Base-by-base conservation (phyloP, 2,113 vertebrate species). In the Herpetotheres cachinnans region DNA sequence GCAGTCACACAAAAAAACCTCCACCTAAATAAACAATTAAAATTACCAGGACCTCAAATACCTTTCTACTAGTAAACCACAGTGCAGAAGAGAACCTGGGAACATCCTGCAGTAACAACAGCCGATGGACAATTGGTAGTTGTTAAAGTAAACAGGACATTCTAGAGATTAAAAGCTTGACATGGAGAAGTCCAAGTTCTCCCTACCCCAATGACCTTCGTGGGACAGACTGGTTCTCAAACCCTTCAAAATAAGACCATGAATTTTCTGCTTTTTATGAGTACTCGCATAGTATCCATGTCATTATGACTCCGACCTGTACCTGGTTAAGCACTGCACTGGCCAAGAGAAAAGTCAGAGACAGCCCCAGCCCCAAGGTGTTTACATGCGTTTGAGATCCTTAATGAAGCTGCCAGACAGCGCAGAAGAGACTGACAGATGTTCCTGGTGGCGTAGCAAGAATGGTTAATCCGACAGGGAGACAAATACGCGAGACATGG, bases 381-480 rank as follows among this genome's bases (percentile, higher is more conserved):
- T 93, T 95, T 96, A 93, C 55, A 34, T 29, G 58, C 8, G 3
- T 70, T 59, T 87, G 50, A 96, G 71, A 86, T 52, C 70, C 79
- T 58, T 96, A 96, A 93, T 56, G 83, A 97, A 95, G 93, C 87
- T 9, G 94, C 93, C 92, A 95, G 97, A 96, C 89, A 89, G 58
- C 1, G 7, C 55, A 89, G 78, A 47, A 81, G 88, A 93, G 85
- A 79, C 26, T 56, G 80, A 89, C 95, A 97, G 95, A 96, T 94
- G 94, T 91, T 96, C 82, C 84, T 62, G 38, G 42, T 82, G 86
- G 84, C 1, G 2, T 7, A 78, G 84, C 42, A 84, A 66, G 82
- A 95, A 77, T 9, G 3, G 56, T 54, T 97, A 97, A 97, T 97
- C 96, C n/a, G 10, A 59, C 73, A 87, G 30, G 71, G 85, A 96